A percentile compares a stretch with the other conserved stretches of the same genome.
These are phyloP conservation scores for Parazoanthus darwini DNA, from an alignment of 92 coral and sea anemone genomes.

Conservation along the genomic window DNA sequence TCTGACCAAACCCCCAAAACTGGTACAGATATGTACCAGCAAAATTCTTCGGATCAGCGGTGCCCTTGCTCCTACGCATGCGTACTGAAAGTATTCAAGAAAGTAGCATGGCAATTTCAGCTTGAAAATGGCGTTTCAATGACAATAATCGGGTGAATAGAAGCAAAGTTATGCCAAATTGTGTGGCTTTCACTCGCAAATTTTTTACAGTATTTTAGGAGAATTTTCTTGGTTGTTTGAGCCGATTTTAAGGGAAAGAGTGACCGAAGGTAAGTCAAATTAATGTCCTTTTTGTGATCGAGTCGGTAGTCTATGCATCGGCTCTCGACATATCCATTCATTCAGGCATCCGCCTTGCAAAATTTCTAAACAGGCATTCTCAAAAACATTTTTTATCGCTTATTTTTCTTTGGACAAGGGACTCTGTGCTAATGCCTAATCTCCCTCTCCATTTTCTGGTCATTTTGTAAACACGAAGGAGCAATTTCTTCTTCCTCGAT, in stretches of 20 bases:
- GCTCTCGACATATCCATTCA: conserved; percentile 7
- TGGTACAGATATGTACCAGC: conserved; percentile 7
- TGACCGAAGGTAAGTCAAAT: conserved; percentile 10
- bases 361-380: conserved; percentile 1
- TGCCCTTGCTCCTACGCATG: not conserved
- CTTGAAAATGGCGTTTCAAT: conserved; percentile 6
- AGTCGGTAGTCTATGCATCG: not conserved
- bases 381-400: not conserved
- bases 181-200: conserved; percentile 7
- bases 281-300: conserved; percentile 3
- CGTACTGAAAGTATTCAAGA: conserved; percentile 8
- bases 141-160: conserved; percentile 1
- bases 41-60: conserved; percentile 1
- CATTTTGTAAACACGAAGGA: conserved; percentile 9
- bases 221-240: not conserved
- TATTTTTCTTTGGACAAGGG: not conserved
- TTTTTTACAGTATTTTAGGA: conserved; percentile 3
- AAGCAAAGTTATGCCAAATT: conserved; percentile 7
- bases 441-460: conserved; percentile 11
- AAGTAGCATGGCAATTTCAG: conserved; percentile 7
- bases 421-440: not conserved
- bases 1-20: not conserved
- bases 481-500: conserved; percentile 9
- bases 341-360: conserved; percentile 6
- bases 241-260: not conserved